Conservation (phyloP, 1,140 invertebrate genomes). For the Microplitis demolitor region DNA sequence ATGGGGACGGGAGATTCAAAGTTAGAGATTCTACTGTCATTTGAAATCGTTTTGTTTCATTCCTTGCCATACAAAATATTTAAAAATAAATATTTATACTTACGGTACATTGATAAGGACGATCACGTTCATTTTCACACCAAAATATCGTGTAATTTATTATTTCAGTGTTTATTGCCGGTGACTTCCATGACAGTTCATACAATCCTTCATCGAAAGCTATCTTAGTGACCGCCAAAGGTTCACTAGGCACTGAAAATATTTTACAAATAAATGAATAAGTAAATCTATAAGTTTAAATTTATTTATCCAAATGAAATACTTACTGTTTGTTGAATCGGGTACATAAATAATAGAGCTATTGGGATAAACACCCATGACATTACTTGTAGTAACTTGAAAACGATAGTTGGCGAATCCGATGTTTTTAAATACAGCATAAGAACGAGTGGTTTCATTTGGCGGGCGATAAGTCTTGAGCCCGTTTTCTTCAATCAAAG, state of each 20-base stretch:
- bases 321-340: constrained; percentile 63
- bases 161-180: constrained; percentile 49
- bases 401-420: constrained; percentile 61
- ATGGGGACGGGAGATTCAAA: too few species aligned
- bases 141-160: constrained; percentile 76
- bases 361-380: constrained; percentile 63
- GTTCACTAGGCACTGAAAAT: constrained; percentile 57
- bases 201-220: constrained; percentile 70
- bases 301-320: background rate
- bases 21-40: too few species aligned
- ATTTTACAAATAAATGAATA: constrained; percentile 7
- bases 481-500: constrained; percentile 53
- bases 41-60: too few species aligned
- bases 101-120: constrained; percentile 67
- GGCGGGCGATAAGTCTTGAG: constrained; percentile 42
- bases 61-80: too few species aligned
- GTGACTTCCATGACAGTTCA: constrained; percentile 73
- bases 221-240: constrained; percentile 70
- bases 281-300: background rate
- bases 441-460: constrained; percentile 58
- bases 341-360: constrained; percentile 68
- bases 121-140: constrained; percentile 68
- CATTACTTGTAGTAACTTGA: constrained; percentile 64
- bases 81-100: constrained; percentile 29
- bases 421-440: constrained; percentile 63